phyloP scores from a whole-genome alignment of 1,140 invertebrate genomes.

The Adoxophyes honmai region DNA sequence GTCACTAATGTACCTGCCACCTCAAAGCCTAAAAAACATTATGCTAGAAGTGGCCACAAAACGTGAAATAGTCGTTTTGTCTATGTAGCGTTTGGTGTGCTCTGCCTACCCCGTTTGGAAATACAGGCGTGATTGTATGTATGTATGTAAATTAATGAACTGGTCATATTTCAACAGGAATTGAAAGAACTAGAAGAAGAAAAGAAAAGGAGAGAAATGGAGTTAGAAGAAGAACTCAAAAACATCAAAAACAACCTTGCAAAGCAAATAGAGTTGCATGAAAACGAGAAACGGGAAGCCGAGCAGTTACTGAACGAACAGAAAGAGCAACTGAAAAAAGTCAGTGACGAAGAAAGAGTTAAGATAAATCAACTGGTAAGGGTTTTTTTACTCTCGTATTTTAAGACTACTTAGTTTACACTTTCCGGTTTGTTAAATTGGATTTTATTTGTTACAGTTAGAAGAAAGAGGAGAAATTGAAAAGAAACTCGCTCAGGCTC shows the following conservation, averaged over 20 bases:
- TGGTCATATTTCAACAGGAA: constrained; percentile 36
- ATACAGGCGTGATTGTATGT: too few relatives aligned
- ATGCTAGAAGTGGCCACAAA: too few relatives aligned
- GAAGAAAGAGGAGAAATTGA: constrained; percentile 70
- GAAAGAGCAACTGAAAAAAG: constrained; percentile 70
- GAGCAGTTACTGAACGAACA: constrained; percentile 68
- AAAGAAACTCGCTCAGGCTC: constrained; percentile 58
- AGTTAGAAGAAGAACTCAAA: constrained; percentile 48
- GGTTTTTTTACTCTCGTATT: not conserved
- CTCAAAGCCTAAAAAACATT: too few relatives aligned
- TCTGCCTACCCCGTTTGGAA: too few relatives aligned
- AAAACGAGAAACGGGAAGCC: constrained; percentile 66
- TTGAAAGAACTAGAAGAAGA: constrained; percentile 48
- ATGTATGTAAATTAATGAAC: not conserved
- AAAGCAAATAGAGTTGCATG: constrained; percentile 66
- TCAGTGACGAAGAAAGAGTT: constrained; percentile 70
- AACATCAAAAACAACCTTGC: constrained; percentile 73
- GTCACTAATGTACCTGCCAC: too few relatives aligned
- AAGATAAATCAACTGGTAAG: constrained; percentile 68
- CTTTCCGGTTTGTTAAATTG: constrained; percentile 17
- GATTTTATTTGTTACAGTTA: constrained; percentile 48
- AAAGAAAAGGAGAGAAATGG: constrained; percentile 46
- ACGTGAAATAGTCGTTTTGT: too few relatives aligned
- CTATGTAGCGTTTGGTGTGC: too few relatives aligned
- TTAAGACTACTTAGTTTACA: not conserved